Percentiles rank a stretch among this genome's conserved stretches.
Evolutionary conservation across 1,140 invertebrate genomes (phyloP).

Genomic region (Tetramorium simillimum): DNA sequence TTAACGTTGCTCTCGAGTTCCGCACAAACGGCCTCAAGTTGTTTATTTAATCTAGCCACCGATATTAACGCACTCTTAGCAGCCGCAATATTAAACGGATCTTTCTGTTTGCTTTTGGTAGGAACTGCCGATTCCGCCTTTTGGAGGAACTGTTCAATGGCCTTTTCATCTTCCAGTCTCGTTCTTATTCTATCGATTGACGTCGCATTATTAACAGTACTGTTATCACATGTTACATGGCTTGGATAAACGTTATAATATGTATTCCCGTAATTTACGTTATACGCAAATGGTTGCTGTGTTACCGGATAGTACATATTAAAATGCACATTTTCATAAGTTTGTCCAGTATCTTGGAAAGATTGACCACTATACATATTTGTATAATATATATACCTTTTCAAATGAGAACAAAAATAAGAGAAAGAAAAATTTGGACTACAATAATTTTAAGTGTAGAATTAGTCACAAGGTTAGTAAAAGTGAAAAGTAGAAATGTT

Average conservation of each 20-base stretch:
- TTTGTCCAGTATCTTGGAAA: conserved; percentile 12
- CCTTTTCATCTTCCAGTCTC: conserved; percentile 70
- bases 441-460: conserved; percentile 30
- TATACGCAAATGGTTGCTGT: conserved; percentile 38
- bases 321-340: conserved; percentile 33
- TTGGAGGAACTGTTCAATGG: conserved; percentile 75
- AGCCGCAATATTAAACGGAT: conserved; percentile 76
- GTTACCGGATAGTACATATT: conserved; percentile 47
- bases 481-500: conserved; percentile 46
- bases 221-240: conserved; percentile 43
- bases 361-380: conserved; percentile 62
- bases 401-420: background rate
- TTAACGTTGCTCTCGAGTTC: conserved; percentile 81
- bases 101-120: conserved; percentile 39
- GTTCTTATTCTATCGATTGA: conserved; percentile 49
- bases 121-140: conserved; percentile 20
- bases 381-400: background rate
- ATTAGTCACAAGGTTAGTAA: conserved; percentile 57
- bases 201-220: conserved; percentile 31
- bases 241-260: conserved; percentile 60
- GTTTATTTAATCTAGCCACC: conserved; percentile 78
- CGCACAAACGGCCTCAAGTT: conserved; percentile 83
- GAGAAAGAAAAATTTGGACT: conserved; percentile 8
- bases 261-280: conserved; percentile 57
- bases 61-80: conserved; percentile 78